Conservation (phyloP, 2,888 invertebrate species). For the Drosophila nigritarsus region DNA sequence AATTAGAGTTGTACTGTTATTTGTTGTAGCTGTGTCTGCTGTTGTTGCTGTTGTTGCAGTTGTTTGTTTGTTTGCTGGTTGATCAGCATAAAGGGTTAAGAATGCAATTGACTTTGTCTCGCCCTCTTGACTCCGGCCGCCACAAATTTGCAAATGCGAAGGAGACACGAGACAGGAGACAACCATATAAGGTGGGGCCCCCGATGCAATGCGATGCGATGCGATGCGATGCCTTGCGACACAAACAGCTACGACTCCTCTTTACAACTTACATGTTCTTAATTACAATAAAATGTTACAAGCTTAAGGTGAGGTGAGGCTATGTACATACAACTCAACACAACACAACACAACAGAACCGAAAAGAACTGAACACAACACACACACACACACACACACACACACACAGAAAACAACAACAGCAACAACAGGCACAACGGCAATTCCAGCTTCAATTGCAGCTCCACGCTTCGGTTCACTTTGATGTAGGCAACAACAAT, state of each 20-base stretch:
- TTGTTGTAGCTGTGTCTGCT: constrained; percentile 60
- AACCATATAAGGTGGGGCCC: constrained; percentile 73
- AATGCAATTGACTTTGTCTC: constrained; percentile 79
- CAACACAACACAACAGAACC: constrained; percentile 31
- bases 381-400: constrained; percentile 20
- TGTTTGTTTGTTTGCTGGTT: constrained; percentile 37
- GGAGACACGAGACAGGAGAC: constrained; percentile 47
- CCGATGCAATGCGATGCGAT: constrained; percentile 21
- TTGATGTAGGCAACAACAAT: constrained; percentile 67
- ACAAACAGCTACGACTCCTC: constrained; percentile 66
- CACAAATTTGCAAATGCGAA: constrained; percentile 74
- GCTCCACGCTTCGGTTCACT: constrained; percentile 68
- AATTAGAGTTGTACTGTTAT: constrained; percentile 79
- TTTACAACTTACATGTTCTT: constrained; percentile 78
- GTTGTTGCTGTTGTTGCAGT: constrained; percentile 24
- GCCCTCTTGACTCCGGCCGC: constrained; percentile 73
- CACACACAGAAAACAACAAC: constrained; percentile 4
- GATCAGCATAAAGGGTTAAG: constrained; percentile 76
- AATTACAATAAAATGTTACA: constrained; percentile 76
- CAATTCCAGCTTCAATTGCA: constrained; percentile 58
- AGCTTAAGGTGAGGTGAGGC: constrained; percentile 75
- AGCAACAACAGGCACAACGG: constrained; percentile 51
- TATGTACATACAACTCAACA: constrained; percentile 47
- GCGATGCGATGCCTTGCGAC: constrained; percentile 19
- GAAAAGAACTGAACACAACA: constrained; percentile 23